These are phyloP conservation scores for Collichthys lucidus DNA, from an alignment of 2,113 vertebrate species.

Conservation along the genomic window DNA sequence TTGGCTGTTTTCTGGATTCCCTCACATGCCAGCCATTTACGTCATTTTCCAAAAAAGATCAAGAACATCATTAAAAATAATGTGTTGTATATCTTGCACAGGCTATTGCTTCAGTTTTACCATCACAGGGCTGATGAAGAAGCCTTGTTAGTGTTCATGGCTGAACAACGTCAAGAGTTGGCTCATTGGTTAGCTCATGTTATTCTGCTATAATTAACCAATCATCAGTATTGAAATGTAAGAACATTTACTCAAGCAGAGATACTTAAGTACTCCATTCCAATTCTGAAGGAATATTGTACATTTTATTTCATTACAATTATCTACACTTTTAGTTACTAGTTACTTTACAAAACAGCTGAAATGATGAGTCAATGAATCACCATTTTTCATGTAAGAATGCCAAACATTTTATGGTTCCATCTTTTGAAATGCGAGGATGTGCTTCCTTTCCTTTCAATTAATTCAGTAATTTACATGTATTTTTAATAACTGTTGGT, in stretches of 20 bases:
- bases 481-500: too few relatives aligned
- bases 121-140: slow-evolving; percentile 1
- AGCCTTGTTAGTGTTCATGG: background rate
- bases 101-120: background rate
- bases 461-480: too few relatives aligned
- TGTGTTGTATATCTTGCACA: slow-evolving; percentile 14
- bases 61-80: slow-evolving; percentile 28
- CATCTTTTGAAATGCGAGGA: too few relatives aligned
- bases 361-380: too few relatives aligned
- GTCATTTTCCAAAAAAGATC: slow-evolving; percentile 20
- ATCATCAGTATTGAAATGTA: background rate
- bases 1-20: slow-evolving; percentile 60
- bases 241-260: background rate
- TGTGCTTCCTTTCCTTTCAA: too few relatives aligned
- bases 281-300: too few relatives aligned
- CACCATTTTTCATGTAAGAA: too few relatives aligned
- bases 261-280: too few relatives aligned
- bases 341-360: too few relatives aligned
- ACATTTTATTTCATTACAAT: too few relatives aligned
- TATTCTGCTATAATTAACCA: background rate
- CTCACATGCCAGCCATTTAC: slow-evolving; percentile 43
- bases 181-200: background rate
- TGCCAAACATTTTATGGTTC: too few relatives aligned
- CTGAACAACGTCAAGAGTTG: background rate
- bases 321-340: too few relatives aligned